Evolutionary conservation across 1,140 invertebrate genomes (phyloP).

Genomic region (Akabosia matsudoensis): DNA sequence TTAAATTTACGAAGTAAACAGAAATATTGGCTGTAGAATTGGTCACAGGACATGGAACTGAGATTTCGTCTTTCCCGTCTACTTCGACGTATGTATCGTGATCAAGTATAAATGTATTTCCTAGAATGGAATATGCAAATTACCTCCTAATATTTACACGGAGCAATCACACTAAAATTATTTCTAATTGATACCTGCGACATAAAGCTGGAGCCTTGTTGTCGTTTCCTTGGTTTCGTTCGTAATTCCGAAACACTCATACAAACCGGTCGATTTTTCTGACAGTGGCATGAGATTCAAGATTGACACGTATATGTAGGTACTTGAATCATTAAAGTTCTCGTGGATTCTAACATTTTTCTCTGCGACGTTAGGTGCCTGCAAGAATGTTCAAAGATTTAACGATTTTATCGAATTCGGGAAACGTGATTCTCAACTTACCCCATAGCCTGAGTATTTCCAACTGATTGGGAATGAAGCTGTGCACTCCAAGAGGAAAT

Average conservation of each 20-base stretch:
- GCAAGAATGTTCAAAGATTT: neutral
- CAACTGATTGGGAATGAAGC: constrained; percentile 27
- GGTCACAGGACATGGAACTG: constrained; percentile 27
- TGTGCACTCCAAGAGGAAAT: constrained; percentile 27
- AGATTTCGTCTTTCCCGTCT: neutral
- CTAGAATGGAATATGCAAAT: neutral
- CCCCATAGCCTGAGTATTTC: neutral
- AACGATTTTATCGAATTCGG: neutral
- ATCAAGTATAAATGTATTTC: neutral
- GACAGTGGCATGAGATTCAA: constrained; percentile 25
- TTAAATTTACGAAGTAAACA: neutral
- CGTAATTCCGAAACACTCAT: neutral
- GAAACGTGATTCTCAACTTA: neutral
- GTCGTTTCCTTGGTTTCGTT: neutral
- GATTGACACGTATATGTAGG: constrained; percentile 5
- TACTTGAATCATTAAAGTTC: constrained; percentile 23
- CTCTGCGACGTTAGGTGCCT: constrained; percentile 1
- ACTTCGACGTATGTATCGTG: constrained; percentile 11
- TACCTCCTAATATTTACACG: neutral
- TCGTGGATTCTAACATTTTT: constrained; percentile 16
- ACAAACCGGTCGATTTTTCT: constrained; percentile 20
- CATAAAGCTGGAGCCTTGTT: neutral
- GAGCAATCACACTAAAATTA: neutral
- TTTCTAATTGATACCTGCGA: neutral
- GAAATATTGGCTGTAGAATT: constrained; percentile 1